Percentiles rank a stretch among this genome's conserved stretches.
Evolutionary conservation across 2,113 vertebrate species (phyloP).

Genomic region (Vulpes vulpes): DNA sequence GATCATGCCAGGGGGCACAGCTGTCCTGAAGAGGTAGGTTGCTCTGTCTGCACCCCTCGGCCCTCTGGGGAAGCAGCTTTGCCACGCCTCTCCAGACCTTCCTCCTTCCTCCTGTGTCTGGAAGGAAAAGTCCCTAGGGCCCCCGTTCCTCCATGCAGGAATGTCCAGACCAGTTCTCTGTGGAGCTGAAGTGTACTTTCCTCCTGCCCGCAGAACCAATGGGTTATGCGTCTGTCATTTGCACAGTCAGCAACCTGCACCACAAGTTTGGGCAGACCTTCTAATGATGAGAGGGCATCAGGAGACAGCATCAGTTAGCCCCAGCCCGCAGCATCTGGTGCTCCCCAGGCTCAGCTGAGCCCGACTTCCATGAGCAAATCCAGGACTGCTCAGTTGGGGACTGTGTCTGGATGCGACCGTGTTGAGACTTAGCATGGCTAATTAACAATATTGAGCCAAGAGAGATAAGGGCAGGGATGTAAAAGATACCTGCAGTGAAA

Average conservation of each 20-base stretch:
- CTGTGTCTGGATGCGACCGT: fast-evolving
- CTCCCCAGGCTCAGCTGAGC: too few species aligned
- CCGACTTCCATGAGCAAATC: fast-evolving
- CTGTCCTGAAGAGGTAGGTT: background rate
- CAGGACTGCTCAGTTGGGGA: background rate
- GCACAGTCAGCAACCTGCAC: background rate
- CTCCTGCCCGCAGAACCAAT: background rate
- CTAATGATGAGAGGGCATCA: background rate
- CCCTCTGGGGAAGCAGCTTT: background rate
- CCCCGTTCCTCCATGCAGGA: background rate
- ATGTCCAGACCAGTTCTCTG: background rate
- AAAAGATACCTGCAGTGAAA: background rate
- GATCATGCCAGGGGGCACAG: fast-evolving
- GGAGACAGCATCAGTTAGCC: too few species aligned
- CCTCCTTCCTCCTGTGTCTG: background rate
- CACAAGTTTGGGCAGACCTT: background rate
- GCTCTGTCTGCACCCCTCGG: too few species aligned
- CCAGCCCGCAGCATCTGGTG: fast-evolving
- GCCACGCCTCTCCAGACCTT: background rate
- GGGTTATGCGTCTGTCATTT: background rate
- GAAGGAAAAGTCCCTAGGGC: background rate
- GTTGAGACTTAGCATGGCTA: background rate
- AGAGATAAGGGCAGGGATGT: background rate
- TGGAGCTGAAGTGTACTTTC: background rate
- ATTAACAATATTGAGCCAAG: background rate